A percentile compares a stretch with the other conserved stretches of the same genome.
Evolutionary conservation across 2,888 invertebrate species (phyloP).

Genomic region (Hemithea aestivaria): DNA sequence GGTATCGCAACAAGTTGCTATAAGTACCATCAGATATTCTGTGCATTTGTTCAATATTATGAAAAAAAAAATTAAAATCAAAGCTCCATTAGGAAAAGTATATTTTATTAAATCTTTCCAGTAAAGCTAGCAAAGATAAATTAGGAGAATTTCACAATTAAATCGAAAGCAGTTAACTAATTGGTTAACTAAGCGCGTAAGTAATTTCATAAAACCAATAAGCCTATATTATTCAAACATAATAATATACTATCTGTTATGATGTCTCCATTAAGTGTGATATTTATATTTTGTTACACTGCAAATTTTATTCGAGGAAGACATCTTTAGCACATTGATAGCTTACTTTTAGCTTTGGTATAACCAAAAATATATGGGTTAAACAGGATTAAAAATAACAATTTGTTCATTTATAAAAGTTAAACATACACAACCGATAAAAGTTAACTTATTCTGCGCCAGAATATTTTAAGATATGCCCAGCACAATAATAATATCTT

Average conservation of each 20-base stretch:
- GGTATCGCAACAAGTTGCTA: no score
- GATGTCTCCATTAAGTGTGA: slow-evolving; percentile 1
- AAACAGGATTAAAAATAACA: slow-evolving; percentile 4
- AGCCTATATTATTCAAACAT: slow-evolving; percentile 2
- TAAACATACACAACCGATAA: slow-evolving; percentile 1
- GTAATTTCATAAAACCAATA: slow-evolving; percentile 7
- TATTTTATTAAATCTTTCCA: slow-evolving; percentile 4
- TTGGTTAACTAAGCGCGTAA: slow-evolving; percentile 1
- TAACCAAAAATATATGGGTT: slow-evolving; percentile 1
- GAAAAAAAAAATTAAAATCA: neutral
- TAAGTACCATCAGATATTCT: no score
- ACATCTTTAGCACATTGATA: neutral
- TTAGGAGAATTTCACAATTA: slow-evolving; percentile 1
- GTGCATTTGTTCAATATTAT: no score
- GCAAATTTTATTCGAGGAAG: neutral
- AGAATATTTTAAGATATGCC: neutral
- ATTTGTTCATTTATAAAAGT: slow-evolving; percentile 5
- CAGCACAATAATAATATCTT: slow-evolving; percentile 4
- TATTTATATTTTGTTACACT: slow-evolving; percentile 2
- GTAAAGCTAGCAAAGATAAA: slow-evolving; percentile 9
- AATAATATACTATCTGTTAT: neutral
- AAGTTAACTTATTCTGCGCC: slow-evolving; percentile 2
- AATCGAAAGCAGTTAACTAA: slow-evolving; percentile 12
- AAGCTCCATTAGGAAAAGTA: slow-evolving; percentile 3
- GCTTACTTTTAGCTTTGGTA: slow-evolving; percentile 6